Evolutionary conservation across 2,113 vertebrate species (phyloP), one percentile per base, ranked within the genome.

Genomic region (Crocuta crocuta): DNA sequence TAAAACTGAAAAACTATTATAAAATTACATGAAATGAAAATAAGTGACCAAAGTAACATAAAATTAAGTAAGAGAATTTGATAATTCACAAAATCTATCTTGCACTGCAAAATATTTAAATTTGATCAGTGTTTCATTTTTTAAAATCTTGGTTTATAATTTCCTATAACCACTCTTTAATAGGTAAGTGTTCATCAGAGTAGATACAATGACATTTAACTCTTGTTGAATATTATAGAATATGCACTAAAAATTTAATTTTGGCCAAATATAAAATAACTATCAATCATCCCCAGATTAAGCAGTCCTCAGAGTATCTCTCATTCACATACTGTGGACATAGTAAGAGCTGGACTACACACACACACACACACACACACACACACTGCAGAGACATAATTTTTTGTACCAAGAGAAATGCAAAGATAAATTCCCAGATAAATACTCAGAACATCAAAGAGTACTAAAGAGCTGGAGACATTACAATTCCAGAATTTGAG

Each of bases 171-270:
- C 10, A 24, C 55, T 84, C 68, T 93, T 91, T 82, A 74, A 93
- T 63, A 83, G n/a, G 28, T 68, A 73, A 16, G 33, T 66, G 19
- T 94, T 92, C 89, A 19, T 94, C 50, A 92, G 53, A 28, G 45
- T 92, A 19, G 63, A 93, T 39, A 96, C 8, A 55, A 96, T 90
- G 94, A 94, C 19, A 94, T 84, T 95, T 86, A 93, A 93, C 9
- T 2, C 23, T 87, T 73, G 17, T 73, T 94, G 17, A 94, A 24
- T 66, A 65, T 58, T 88, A 83, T 15, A 76, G 45, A 24, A 87
- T 61, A 26, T 61, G 66, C 45, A 50, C 35, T 83, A 93, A 94
- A 90, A 94, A 17, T 80, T 68, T 74, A 83, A 82, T 91, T 89
- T 58, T 58, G 89, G 33, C n/a, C 35, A 96, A 86, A 86, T 92